phyloP scores from a whole-genome alignment of 2,888 invertebrate species.

The Polydrusus tereticollis region DNA sequence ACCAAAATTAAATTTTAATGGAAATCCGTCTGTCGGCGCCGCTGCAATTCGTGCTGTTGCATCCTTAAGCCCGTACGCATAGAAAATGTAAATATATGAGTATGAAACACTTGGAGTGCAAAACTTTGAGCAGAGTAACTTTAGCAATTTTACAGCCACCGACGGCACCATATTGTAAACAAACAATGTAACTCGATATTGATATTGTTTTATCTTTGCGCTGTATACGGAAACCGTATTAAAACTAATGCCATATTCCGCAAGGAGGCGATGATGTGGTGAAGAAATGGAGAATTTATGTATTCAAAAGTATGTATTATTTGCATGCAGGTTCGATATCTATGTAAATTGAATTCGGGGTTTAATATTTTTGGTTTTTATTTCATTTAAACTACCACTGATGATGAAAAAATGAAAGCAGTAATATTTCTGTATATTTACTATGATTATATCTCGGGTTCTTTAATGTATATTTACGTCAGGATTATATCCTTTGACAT shows the following conservation, averaged over 20 bases:
- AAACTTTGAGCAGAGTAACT: conserved; percentile 35
- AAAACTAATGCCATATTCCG: conserved; percentile 42
- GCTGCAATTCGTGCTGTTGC: background rate
- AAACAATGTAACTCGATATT: conserved; percentile 54
- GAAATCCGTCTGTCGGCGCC: background rate
- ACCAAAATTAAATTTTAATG: too few relatives aligned
- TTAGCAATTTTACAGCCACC: conserved; percentile 43
- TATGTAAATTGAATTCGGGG: conserved; percentile 8
- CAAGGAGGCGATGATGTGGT: conserved; percentile 10
- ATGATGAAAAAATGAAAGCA: background rate
- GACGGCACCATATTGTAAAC: conserved; percentile 47
- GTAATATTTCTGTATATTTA: too few relatives aligned
- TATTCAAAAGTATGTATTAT: conserved; percentile 4
- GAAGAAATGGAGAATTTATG: conserved; percentile 20
- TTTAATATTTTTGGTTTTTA: background rate
- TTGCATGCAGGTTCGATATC: conserved; percentile 11
- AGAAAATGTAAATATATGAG: conserved; percentile 21
- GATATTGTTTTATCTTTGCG: conserved; percentile 56
- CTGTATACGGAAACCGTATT: conserved; percentile 36
- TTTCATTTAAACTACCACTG: background rate
- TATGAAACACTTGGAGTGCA: conserved; percentile 27
- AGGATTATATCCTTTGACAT: too few relatives aligned
- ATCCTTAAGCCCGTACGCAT: conserved; percentile 1
- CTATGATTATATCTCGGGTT: too few relatives aligned
- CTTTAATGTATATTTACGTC: too few relatives aligned